Percentiles rank a stretch among this genome's conserved stretches.
phyloP scores from a whole-genome alignment of 2,113 vertebrate species.

The Burhinus oedicnemus region DNA sequence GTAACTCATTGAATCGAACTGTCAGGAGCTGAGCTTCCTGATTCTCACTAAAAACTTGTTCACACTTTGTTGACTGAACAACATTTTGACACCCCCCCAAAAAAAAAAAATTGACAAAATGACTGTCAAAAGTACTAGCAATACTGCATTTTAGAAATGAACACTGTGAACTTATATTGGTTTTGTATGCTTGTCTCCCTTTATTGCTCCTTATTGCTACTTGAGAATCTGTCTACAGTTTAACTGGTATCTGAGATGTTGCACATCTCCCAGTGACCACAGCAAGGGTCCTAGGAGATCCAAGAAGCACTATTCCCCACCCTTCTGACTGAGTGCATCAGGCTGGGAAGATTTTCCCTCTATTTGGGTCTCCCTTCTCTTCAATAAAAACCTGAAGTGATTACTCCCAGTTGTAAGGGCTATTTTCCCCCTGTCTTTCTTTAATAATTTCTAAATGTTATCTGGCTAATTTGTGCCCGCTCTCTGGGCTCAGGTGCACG shows the following conservation, averaged over 20 bases:
- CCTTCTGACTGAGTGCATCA: not conserved
- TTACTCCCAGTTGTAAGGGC: too few relatives aligned
- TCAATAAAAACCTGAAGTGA: too few relatives aligned
- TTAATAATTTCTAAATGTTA: too few relatives aligned
- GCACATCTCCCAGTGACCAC: not conserved
- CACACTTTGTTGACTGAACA: not conserved
- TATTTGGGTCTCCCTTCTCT: too few relatives aligned
- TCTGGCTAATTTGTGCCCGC: too few relatives aligned
- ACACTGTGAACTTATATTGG: not conserved
- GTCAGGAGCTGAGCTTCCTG: not conserved
- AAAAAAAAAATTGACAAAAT: not conserved
- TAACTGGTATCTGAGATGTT: not conserved
- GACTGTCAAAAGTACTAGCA: not conserved
- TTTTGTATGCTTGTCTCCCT: not conserved
- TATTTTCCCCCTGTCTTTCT: too few relatives aligned
- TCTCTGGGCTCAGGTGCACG: too few relatives aligned
- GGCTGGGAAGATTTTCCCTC: too few relatives aligned
- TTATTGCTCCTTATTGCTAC: not conserved
- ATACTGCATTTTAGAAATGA: not conserved
- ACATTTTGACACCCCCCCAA: not conserved
- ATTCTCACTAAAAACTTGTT: not conserved
- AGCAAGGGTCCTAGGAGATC: not conserved
- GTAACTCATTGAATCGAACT: not conserved
- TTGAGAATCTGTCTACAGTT: not conserved
- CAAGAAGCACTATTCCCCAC: not conserved